These are phyloP conservation scores for Junonia oenone DNA, from an alignment of 2,888 invertebrate species.

Conservation along the genomic window DNA sequence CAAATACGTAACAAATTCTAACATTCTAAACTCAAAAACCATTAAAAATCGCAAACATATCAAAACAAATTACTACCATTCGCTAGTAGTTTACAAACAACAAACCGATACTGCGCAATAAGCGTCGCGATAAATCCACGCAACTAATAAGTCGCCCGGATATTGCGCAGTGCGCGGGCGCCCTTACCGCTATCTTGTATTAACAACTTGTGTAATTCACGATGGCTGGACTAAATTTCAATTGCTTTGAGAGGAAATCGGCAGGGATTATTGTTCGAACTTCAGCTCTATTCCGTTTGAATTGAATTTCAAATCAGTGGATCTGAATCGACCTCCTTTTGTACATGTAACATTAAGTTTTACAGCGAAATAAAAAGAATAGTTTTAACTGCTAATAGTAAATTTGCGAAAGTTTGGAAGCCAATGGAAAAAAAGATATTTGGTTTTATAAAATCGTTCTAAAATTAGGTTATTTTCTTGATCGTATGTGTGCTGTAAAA, in stretches of 20 bases:
- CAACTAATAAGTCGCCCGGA: not conserved
- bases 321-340: not conserved
- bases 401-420: not conserved
- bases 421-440: not conserved
- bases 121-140: not conserved
- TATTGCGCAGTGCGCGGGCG: slow-evolving; percentile 19
- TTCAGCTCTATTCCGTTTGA: not conserved
- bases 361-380: not conserved
- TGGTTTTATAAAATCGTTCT: not conserved
- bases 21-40: too few species aligned
- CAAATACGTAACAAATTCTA: too few species aligned
- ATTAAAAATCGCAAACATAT: too few species aligned
- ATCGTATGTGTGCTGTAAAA: too few species aligned
- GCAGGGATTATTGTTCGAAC: not conserved
- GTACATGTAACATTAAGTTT: not conserved
- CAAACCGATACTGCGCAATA: not conserved
- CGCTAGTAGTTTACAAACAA: too few species aligned
- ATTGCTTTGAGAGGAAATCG: slow-evolving; percentile 12
- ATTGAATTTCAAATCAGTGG: not conserved
- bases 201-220: slow-evolving; percentile 24
- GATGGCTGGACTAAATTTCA: slow-evolving; percentile 25
- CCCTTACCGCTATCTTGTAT: slow-evolving; percentile 30
- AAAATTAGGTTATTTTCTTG: not conserved
- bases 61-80: too few species aligned
- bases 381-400: not conserved